A percentile compares a stretch with the other conserved stretches of the same genome.
Evolutionary conservation across 2,113 vertebrate genomes (phyloP).

Genomic region (Macquaria ambigua): DNA sequence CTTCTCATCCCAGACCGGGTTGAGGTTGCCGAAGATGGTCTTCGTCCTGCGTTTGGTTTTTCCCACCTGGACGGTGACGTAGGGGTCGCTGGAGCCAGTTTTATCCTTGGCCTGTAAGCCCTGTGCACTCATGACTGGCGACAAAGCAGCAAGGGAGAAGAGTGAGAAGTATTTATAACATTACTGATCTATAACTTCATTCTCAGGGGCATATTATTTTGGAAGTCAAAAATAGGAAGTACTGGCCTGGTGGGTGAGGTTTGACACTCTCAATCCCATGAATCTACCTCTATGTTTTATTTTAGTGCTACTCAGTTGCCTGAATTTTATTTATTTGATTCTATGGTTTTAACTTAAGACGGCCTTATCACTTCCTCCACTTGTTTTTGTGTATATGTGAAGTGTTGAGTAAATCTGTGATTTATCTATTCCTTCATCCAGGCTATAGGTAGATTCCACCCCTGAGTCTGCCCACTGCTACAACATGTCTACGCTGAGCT

Average conservation of each 20-base stretch:
- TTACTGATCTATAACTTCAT: background rate
- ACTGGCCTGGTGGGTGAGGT: background rate
- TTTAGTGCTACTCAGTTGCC: background rate
- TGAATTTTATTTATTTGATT: background rate
- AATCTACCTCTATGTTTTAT: background rate
- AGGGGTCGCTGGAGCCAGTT: slow-evolving; percentile 98
- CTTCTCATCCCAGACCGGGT: slow-evolving; percentile 98
- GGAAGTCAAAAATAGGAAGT: background rate
- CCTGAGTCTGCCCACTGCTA: slow-evolving; percentile 18
- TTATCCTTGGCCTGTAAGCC: slow-evolving; percentile 99
- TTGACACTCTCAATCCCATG: slow-evolving; percentile 2
- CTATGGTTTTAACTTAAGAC: background rate
- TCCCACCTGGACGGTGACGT: slow-evolving; percentile 98
- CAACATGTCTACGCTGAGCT: slow-evolving; percentile 23
- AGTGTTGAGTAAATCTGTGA: slow-evolving; percentile 5
- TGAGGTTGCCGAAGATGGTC: slow-evolving; percentile 98
- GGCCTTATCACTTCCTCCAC: background rate
- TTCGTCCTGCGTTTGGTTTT: slow-evolving; percentile 97
- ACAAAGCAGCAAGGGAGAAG: slow-evolving; percentile 10
- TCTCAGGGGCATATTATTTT: background rate
- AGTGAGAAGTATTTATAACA: background rate
- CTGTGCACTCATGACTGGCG: slow-evolving; percentile 95
- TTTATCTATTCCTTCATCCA: slow-evolving; percentile 27
- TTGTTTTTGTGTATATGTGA: slow-evolving; percentile 4
- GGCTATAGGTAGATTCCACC: slow-evolving; percentile 24